Evolutionary conservation across 2,113 vertebrate genomes (phyloP), one percentile per base, ranked within the genome.

Genomic region (Tamias sibiricus): DNA sequence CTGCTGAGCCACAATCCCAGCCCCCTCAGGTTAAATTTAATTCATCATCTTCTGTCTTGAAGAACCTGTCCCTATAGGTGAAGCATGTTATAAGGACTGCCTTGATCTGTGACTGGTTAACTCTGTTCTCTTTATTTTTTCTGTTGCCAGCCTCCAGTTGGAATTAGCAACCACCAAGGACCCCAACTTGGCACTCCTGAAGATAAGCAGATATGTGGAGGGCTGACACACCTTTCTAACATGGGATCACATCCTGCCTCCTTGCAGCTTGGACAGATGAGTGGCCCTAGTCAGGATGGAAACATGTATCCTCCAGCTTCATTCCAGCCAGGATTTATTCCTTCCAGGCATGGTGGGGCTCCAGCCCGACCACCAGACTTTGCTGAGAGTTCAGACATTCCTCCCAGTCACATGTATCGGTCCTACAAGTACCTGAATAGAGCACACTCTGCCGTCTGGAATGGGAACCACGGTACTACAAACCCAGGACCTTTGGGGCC

Each of bases 381-480:
- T 0, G 83, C 98, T 0, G 99, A 99, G 69, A 97, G 96, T 90
- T 93, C 99, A 0, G 98, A 99, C 77, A 91, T 99, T 0, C 98
- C 99, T 35, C 98, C 98, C 0, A 94, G 97, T 30, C 97, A 99
- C 96, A 98, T 99, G 87, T 99, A 99, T 96, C 98, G 98, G 9
- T 98, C 98, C 19, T 98, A 99, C 97, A 99, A 99, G 86, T 99
- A 99, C 91, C 98, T 99, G 94, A 99, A 98, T 93, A 98, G 98
- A 1, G 95, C 98, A 0, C 98, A 99, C 0, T 97, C 98, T 0
- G 98, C 98, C 28, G 97, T 99, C 96, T 99, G 99, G 99, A 99
- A 99, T 0, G 98, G 99, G 93, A 98, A 98, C 95, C 99, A 99
- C 0, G 98, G 98, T 72, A 98, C 98, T 26, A 0, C 98, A 0